Conservation (phyloP, 2,888 invertebrate genomes). For the Brachyopa scutellaris region DNA sequence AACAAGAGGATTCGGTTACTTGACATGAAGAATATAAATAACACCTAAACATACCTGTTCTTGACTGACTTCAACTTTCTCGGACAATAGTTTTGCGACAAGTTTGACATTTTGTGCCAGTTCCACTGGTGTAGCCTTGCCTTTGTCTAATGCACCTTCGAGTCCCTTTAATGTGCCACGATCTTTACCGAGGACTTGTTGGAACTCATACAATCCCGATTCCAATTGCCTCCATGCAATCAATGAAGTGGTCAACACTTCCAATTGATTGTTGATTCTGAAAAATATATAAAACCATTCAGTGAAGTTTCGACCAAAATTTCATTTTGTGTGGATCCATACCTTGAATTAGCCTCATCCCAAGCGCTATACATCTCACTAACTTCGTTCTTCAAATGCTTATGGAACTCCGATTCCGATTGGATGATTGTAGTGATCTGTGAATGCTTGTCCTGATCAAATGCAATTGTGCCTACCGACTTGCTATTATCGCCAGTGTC, state of each 20-base stretch:
- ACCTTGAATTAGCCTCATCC: constrained; percentile 88
- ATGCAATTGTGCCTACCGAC: constrained; percentile 58
- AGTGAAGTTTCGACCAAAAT: not conserved
- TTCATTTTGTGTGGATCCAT: constrained; percentile 76
- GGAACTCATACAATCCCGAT: constrained; percentile 88
- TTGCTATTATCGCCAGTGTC: constrained; percentile 44
- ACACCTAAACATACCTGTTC: constrained; percentile 76
- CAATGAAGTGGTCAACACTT: constrained; percentile 87
- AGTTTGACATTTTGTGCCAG: constrained; percentile 81
- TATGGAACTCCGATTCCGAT: constrained; percentile 81
- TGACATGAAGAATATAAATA: not conserved
- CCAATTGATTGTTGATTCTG: constrained; percentile 88
- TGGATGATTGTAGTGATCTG: constrained; percentile 76
- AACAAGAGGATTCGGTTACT: too few species aligned
- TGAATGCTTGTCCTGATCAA: constrained; percentile 71
- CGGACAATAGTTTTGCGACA: constrained; percentile 81
- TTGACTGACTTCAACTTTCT: constrained; percentile 81
- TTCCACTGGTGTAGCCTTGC: constrained; percentile 79
- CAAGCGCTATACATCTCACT: constrained; percentile 88
- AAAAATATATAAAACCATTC: constrained; percentile 67
- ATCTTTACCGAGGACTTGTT: constrained; percentile 89
- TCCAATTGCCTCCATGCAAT: constrained; percentile 90
- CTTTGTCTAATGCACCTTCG: constrained; percentile 81
- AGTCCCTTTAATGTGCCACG: constrained; percentile 81
- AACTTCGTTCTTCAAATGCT: constrained; percentile 86